Conservation (phyloP, 2,113 vertebrate species). For the Equus quagga region DNA sequence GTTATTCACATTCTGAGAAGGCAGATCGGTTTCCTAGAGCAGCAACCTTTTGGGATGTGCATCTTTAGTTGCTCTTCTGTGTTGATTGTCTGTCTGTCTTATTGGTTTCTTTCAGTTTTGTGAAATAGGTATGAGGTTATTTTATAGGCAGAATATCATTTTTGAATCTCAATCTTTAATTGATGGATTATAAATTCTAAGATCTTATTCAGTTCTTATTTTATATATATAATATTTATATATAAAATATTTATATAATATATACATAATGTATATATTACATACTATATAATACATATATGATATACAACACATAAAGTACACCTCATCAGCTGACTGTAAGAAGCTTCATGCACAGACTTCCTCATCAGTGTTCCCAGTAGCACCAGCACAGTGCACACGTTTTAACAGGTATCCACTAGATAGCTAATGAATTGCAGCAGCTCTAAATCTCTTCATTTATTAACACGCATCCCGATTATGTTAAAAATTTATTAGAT, state of each 20-base stretch:
- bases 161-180: neutral
- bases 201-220: neutral
- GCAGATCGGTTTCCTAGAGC: neutral
- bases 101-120: constrained; percentile 11
- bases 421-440: neutral
- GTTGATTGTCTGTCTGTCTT: neutral
- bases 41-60: neutral
- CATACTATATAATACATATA: no score
- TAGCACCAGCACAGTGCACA: neutral
- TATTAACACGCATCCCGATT: neutral
- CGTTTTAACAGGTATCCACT: neutral
- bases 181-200: neutral
- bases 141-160: neutral
- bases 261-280: no score
- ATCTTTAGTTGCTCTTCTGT: neutral
- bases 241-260: neutral
- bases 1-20: neutral
- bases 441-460: neutral
- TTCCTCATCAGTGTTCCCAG: neutral
- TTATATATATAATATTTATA: no score
- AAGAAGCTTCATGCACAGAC: neutral
- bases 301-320: neutral
- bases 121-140: neutral
- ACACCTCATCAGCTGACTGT: neutral
- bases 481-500: neutral